Evolutionary conservation across 1,140 invertebrate species (phyloP).

Genomic region (Heterodera schachtii): DNA sequence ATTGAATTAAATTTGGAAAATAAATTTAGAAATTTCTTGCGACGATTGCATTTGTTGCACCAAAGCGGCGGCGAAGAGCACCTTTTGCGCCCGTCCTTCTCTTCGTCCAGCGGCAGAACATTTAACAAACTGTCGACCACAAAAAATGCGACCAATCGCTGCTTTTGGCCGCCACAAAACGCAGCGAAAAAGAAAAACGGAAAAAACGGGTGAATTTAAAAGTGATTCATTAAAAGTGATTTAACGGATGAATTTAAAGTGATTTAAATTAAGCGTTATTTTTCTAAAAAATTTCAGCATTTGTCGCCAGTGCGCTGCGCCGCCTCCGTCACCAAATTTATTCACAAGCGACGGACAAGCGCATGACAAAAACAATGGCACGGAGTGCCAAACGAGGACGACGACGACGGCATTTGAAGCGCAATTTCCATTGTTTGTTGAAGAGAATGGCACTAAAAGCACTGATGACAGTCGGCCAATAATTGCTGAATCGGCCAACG

Average conservation of each 20-base stretch:
- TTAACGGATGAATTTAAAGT: too few species aligned
- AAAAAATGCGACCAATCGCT: not conserved
- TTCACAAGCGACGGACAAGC: not conserved
- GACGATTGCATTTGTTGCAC: not conserved
- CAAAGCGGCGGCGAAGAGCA: not conserved
- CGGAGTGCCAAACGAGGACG: not conserved
- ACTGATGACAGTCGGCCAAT: not conserved
- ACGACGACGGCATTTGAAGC: not conserved
- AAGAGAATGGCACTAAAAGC: not conserved
- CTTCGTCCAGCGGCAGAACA: not conserved
- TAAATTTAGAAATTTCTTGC: slow-evolving; percentile 14
- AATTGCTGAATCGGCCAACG: not conserved
- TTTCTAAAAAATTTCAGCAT: not conserved
- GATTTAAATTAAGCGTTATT: too few species aligned
- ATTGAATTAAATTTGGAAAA: too few species aligned
- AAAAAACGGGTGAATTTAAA: not conserved
- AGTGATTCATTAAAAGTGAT: too few species aligned
- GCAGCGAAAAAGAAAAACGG: not conserved
- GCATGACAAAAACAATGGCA: not conserved
- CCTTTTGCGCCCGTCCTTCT: not conserved
- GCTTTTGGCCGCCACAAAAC: not conserved
- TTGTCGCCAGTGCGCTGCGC: not conserved
- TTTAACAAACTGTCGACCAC: not conserved
- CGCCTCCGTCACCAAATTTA: slow-evolving; percentile 7
- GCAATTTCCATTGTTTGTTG: not conserved